These are phyloP conservation scores for Drosophila parabipectinata DNA, from an alignment of 1,140 invertebrate species.

Conservation along the genomic window DNA sequence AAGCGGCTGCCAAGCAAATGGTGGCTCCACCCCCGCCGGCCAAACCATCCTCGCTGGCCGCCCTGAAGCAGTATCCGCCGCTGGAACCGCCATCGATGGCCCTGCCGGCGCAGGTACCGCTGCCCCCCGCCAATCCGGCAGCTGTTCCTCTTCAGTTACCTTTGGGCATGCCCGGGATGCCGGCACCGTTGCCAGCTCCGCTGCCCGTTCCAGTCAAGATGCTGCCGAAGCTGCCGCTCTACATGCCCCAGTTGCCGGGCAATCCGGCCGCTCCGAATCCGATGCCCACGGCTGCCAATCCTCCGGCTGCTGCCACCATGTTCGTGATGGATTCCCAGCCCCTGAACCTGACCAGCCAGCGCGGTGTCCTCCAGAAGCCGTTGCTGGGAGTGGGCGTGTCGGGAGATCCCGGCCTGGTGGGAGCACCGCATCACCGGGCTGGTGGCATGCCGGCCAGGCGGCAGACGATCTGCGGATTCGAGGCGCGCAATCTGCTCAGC, in stretches of 20 bases:
- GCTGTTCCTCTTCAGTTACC: slow-evolving; percentile 15
- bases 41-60: slow-evolving; percentile 20
- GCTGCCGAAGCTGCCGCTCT: slow-evolving; percentile 61
- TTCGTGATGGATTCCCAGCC: slow-evolving; percentile 59
- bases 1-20: slow-evolving; percentile 68
- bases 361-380: slow-evolving; percentile 23
- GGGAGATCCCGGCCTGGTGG: slow-evolving; percentile 18
- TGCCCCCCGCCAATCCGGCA: not conserved
- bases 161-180: slow-evolving; percentile 9
- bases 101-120: not conserved
- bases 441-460: slow-evolving; percentile 58
- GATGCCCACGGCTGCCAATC: not conserved
- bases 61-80: slow-evolving; percentile 42
- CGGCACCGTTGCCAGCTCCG: not conserved
- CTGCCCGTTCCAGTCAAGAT: slow-evolving; percentile 30
- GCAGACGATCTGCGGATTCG: slow-evolving; percentile 80
- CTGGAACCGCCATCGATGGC: slow-evolving; percentile 12
- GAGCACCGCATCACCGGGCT: slow-evolving; percentile 34
- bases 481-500: slow-evolving; percentile 62
- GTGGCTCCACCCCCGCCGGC: slow-evolving; percentile 10
- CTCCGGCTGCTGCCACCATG: slow-evolving; percentile 1
- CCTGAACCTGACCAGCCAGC: slow-evolving; percentile 67
- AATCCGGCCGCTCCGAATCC: slow-evolving; percentile 6
- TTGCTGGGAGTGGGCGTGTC: slow-evolving; percentile 14
- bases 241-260: slow-evolving; percentile 39